Evolutionary conservation across 2,888 invertebrate genomes (phyloP).

Genomic region (Drosophila villosipedis): DNA sequence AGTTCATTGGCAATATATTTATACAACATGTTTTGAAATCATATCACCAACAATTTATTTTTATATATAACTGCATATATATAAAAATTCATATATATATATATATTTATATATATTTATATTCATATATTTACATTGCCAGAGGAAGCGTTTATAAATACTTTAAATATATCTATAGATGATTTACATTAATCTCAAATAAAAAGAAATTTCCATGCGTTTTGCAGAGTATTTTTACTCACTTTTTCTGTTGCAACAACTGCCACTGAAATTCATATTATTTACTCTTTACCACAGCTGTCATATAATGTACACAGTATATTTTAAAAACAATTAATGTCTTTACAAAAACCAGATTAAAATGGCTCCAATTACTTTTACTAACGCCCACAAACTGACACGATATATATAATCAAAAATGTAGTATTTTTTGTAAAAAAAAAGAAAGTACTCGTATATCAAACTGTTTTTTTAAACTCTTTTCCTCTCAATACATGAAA

Average conservation of each 20-base stretch:
- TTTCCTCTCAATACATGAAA: conserved; percentile 35
- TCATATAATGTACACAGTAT: neutral
- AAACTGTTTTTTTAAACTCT: conserved; percentile 6
- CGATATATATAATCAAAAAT: neutral
- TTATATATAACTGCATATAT: neutral
- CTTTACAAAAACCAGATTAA: conserved; percentile 15
- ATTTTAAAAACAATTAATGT: conserved; percentile 10
- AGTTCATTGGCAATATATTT: neutral
- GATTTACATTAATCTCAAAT: neutral
- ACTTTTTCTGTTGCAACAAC: neutral
- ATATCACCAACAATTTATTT: neutral
- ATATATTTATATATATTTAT: too few relatives aligned
- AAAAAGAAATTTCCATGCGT: neutral
- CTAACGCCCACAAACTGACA: neutral
- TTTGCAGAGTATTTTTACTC: neutral
- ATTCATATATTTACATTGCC: too few relatives aligned
- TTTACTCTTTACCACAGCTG: conserved; percentile 12
- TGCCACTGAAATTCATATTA: conserved; percentile 11
- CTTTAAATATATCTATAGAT: neutral
- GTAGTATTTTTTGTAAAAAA: neutral
- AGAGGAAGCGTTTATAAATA: too few relatives aligned
- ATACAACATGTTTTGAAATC: neutral
- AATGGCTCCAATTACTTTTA: conserved; percentile 2
- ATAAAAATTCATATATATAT: too few relatives aligned
- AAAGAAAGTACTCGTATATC: neutral